These are phyloP conservation scores for Mactromeris polynyma DNA, from an alignment of 2,888 invertebrate species.

Conservation along the genomic window DNA sequence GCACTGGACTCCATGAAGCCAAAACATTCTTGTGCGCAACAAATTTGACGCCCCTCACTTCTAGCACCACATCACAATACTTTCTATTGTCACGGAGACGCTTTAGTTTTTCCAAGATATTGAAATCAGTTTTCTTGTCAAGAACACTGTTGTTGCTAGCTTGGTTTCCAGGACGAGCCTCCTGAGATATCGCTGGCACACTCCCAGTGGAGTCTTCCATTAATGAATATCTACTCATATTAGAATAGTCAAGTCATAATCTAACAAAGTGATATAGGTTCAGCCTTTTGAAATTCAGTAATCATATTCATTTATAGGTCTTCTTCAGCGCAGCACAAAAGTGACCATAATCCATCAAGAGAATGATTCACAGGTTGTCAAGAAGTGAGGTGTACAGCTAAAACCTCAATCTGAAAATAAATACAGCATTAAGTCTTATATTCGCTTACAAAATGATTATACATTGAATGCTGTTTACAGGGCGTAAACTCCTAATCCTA, in stretches of 20 bases:
- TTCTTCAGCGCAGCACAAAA: not conserved
- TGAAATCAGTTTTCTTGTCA: constrained; percentile 68
- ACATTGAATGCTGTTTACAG: too few species aligned
- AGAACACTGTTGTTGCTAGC: constrained; percentile 18
- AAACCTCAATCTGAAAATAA: not conserved
- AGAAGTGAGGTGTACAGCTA: not conserved
- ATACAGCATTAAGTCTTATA: not conserved
- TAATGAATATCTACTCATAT: constrained; percentile 51
- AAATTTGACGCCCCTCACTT: constrained; percentile 89
- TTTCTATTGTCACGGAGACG: constrained; percentile 88
- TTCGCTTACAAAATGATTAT: too few species aligned
- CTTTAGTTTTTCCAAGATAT: constrained; percentile 76
- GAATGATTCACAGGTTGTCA: not conserved
- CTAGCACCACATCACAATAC: constrained; percentile 90
- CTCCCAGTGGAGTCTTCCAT: constrained; percentile 39
- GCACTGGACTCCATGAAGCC: constrained; percentile 90
- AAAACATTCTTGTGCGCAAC: constrained; percentile 90
- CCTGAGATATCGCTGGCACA: constrained; percentile 38
- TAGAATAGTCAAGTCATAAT: too few species aligned
- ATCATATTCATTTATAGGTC: too few species aligned
- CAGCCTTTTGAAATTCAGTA: too few species aligned
- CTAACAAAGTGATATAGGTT: not conserved
- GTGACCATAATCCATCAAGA: not conserved
- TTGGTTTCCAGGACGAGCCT: constrained; percentile 12
- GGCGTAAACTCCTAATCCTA: too few species aligned